Percentiles rank a stretch among this genome's conserved stretches.
Evolutionary conservation across 2,113 vertebrate genomes (phyloP).

Genomic region (Verasper variegatus): DNA sequence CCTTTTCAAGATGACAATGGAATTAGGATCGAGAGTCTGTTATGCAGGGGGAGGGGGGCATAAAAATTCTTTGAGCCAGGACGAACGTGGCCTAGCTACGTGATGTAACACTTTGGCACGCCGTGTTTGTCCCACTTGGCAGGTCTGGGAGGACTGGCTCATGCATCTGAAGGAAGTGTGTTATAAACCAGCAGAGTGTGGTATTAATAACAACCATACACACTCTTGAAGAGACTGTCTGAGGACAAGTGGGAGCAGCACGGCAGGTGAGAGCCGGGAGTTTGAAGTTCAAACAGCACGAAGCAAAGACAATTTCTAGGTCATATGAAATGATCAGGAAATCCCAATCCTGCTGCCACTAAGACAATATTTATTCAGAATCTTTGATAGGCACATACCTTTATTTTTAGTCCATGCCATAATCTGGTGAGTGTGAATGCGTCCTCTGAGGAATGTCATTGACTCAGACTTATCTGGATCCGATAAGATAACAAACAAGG

Average conservation of each 20-base stretch:
- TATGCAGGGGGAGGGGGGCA: not conserved
- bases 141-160: slow-evolving; percentile 13
- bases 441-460: slow-evolving; percentile 43
- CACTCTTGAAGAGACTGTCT: not conserved
- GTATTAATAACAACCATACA: slow-evolving; percentile 17
- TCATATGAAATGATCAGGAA: not conserved
- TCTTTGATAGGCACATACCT: not conserved
- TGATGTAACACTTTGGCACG: slow-evolving; percentile 41
- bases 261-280: not conserved
- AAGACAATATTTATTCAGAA: not conserved
- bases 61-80: slow-evolving; percentile 1
- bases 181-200: not conserved
- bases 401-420: not conserved
- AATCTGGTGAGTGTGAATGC: not conserved
- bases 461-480: slow-evolving; percentile 54
- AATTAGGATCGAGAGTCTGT: not conserved
- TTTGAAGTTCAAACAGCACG: not conserved
- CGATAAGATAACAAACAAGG: slow-evolving; percentile 58
- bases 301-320: too few relatives aligned
- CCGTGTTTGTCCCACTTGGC: slow-evolving; percentile 36
- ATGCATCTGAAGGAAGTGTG: slow-evolving; percentile 5
- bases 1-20: not conserved
- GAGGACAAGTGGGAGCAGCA: not conserved
- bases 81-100: slow-evolving; percentile 31
- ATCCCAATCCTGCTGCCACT: not conserved